Evolutionary conservation across 2,888 invertebrate genomes (phyloP), one percentile per base, ranked within the genome.

Genomic region (Sminthurides aquaticus): DNA sequence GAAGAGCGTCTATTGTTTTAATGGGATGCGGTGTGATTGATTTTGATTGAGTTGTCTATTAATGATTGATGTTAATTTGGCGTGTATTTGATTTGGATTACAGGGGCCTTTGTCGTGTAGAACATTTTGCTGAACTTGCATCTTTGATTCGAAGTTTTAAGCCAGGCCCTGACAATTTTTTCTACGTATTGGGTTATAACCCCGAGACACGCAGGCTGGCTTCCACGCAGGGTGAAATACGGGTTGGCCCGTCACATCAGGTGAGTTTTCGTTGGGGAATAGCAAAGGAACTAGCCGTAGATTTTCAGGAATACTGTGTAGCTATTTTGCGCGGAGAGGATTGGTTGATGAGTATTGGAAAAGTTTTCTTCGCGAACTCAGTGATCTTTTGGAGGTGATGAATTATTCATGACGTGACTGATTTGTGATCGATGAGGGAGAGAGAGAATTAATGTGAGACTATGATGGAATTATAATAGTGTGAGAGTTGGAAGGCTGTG

Each of bases 201-300:
- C 81, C 81, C 49, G 82, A 82, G 76, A 82, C 81, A 66, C 78
- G 81, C 75, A 75, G 74, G 69, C 72, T 72, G 71, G 71, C 71
- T 66, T 71, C 69, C 66, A 72, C 69, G 60, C 83, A 82, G 78
- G 83, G 83, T 65, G 83, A 83, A 77, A 84, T 84, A 71, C 79
- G 84, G 76, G 82, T 84, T 67, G 84, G 84, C 74, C 79, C 81
- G 72, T 81, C 81, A 76, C 83, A 83, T 76, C 84, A 84, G 82
- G 83, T 76, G 64, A 58, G 69, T 60, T 3, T 25, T n/a, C 52
- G 15, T n/a, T n/a, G n/a, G n/a, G n/a, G n/a, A n/a, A n/a, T n/a
- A n/a, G n/a, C n/a, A n/a, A n/a, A n/a, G n/a, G n/a, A n/a, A n/a
- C n/a, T n/a, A n/a, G n/a, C n/a, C n/a, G n/a, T n/a, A n/a, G n/a